These are phyloP conservation scores for Mormyrus hasselquistii DNA, from an alignment of 2,797 vertebrate species.

Conservation along the genomic window DNA sequence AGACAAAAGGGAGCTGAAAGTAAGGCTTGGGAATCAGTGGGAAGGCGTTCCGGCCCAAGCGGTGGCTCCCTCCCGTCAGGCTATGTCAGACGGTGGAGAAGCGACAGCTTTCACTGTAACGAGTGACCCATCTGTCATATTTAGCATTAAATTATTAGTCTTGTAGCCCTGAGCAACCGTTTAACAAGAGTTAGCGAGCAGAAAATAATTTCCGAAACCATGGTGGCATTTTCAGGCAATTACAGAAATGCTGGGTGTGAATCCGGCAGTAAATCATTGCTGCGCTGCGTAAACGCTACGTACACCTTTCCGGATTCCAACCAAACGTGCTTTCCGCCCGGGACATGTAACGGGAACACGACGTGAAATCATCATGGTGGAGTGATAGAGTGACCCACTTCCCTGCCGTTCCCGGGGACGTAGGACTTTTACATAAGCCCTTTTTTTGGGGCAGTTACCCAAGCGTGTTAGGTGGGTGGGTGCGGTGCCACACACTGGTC, in stretches of 20 bases:
- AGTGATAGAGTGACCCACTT: constrained; percentile 45
- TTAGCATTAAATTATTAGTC: constrained; percentile 57
- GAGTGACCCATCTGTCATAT: constrained; percentile 61
- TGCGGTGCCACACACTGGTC: not conserved
- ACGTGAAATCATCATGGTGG: constrained; percentile 51
- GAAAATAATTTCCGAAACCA: constrained; percentile 60
- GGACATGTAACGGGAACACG: constrained; percentile 46
- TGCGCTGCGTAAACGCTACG: not conserved
- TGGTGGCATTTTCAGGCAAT: constrained; percentile 41
- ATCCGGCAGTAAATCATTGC: not conserved
- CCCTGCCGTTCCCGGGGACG: constrained; percentile 25
- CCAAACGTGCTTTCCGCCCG: not conserved
- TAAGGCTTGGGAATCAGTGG: not conserved
- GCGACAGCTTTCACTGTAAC: constrained; percentile 55
- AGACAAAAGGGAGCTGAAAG: not conserved
- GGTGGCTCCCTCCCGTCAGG: not conserved
- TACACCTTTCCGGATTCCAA: not conserved
- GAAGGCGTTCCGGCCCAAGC: not conserved
- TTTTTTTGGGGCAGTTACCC: not conserved
- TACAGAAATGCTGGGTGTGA: constrained; percentile 32
- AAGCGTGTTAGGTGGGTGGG: not conserved
- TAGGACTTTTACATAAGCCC: not conserved
- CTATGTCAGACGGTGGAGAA: constrained; percentile 43
- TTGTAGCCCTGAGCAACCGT: constrained; percentile 54
- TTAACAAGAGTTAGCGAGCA: constrained; percentile 58